These are phyloP conservation scores for Margaritifera margaritifera DNA, from an alignment of 2,888 invertebrate genomes.

Conservation along the genomic window DNA sequence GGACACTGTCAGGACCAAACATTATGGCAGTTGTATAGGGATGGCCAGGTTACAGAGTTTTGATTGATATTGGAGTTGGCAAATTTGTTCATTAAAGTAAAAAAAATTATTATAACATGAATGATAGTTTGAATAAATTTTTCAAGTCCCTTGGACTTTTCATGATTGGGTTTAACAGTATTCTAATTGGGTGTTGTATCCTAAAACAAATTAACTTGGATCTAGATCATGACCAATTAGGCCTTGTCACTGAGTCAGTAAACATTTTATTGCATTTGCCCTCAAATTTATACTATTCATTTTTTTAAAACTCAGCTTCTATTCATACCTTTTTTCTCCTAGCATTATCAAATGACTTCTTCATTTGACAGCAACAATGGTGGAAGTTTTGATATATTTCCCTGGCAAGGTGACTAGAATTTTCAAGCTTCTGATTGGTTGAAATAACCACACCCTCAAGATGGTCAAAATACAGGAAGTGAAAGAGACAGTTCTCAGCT, in stretches of 20 bases:
- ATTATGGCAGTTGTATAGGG: too few relatives aligned
- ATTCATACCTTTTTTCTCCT: constrained; percentile 76
- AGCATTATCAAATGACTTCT: constrained; percentile 82
- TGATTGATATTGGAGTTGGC: too few relatives aligned
- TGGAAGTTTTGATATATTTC: constrained; percentile 83
- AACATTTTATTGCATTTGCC: background rate
- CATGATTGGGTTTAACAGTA: too few relatives aligned
- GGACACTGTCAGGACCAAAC: too few relatives aligned
- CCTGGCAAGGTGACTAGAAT: constrained; percentile 70
- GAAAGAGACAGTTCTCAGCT: constrained; percentile 83
- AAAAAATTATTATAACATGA: too few relatives aligned
- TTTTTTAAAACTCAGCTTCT: background rate
- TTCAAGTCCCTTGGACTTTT: too few relatives aligned
- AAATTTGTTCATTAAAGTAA: too few relatives aligned
- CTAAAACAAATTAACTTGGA: background rate
- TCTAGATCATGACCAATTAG: too few relatives aligned
- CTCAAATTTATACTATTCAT: background rate
- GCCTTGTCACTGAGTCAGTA: too few relatives aligned
- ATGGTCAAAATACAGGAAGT: constrained; percentile 83
- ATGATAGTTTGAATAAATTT: too few relatives aligned
- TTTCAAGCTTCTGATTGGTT: constrained; percentile 31
- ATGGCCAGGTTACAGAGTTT: too few relatives aligned
- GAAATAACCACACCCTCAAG: constrained; percentile 83
- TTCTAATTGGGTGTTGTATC: background rate
- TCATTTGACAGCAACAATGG: constrained; percentile 82